Conservation (phyloP, 2,797 vertebrate genomes). For the Tachyglossus aculeatus region DNA sequence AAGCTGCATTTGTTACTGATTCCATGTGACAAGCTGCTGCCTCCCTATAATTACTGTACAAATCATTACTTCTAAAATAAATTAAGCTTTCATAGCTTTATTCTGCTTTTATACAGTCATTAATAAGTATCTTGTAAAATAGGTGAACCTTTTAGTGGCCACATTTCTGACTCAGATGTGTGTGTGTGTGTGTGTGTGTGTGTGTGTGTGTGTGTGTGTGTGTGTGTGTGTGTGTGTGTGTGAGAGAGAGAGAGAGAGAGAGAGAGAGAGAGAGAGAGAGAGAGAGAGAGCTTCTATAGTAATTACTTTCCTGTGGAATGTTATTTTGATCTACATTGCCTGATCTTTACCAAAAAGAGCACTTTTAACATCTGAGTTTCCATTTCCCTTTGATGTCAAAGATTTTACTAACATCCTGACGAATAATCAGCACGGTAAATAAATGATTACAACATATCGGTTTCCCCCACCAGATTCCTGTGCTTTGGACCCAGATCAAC, state of each 20-base stretch:
- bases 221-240: no score
- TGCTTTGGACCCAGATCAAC: no score
- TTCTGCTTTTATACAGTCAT: constrained; percentile 56
- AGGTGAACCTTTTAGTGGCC: constrained; percentile 16
- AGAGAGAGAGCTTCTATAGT: no score
- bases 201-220: no score
- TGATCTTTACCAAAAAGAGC: no score
- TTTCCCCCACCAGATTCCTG: fast-evolving
- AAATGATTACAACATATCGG: fast-evolving
- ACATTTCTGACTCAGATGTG: no score
- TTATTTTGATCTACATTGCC: no score
- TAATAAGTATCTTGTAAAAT: constrained; percentile 63
- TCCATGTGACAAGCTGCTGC: constrained; percentile 64
- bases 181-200: no score
- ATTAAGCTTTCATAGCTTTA: constrained; percentile 63
- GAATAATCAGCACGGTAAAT: neutral
- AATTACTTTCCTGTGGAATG: no score
- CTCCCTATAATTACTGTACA: constrained; percentile 62
- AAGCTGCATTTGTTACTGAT: constrained; percentile 61
- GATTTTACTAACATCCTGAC: neutral
- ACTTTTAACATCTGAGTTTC: no score
- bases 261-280: no score
- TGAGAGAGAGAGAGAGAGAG: neutral
- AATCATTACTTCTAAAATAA: constrained; percentile 69
- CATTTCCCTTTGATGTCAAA: neutral